A percentile compares a stretch with the other conserved stretches of the same genome.
phyloP scores from a whole-genome alignment of 2,888 invertebrate genomes.

The Hybos culiciformis region DNA sequence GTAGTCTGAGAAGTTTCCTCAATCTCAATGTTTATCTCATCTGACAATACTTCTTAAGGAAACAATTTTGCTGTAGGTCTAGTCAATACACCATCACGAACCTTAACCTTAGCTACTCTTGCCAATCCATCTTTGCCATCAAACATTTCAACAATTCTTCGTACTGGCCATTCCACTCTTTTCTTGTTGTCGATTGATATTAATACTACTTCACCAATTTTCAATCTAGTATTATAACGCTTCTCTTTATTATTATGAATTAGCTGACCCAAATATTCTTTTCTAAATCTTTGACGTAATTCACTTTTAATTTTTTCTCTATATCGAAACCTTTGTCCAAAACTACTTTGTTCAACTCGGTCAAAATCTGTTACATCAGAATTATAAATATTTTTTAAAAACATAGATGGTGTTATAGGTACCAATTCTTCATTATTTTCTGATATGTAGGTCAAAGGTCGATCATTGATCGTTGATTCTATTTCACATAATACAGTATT shows the following conservation, averaged over 20 bases:
- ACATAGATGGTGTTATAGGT: conserved; percentile 20
- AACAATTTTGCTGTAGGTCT: background rate
- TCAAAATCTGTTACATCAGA: conserved; percentile 15
- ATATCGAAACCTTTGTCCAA: conserved; percentile 5
- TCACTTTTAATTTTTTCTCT: conserved; percentile 4
- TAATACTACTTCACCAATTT: conserved; percentile 5
- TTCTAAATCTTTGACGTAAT: conserved; percentile 9
- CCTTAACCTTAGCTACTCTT: background rate
- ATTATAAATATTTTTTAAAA: conserved; percentile 16
- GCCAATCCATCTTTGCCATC: conserved; percentile 1
- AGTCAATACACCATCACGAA: background rate
- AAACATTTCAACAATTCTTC: background rate
- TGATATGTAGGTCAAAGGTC: conserved; percentile 23
- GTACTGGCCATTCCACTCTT: conserved; percentile 7
- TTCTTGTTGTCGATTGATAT: conserved; percentile 7
- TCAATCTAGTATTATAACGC: too few species aligned
- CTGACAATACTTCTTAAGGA: too few species aligned
- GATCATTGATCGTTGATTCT: conserved; percentile 24
- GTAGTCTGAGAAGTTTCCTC: too few species aligned
- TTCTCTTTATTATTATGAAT: background rate
- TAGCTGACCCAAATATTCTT: conserved; percentile 12
- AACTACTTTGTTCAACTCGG: background rate
- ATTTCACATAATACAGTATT: conserved; percentile 15
- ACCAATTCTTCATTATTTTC: conserved; percentile 16
- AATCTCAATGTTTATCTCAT: too few species aligned